Evolutionary conservation across 2,113 vertebrate genomes (phyloP).

Genomic region (Arizona elegans): DNA sequence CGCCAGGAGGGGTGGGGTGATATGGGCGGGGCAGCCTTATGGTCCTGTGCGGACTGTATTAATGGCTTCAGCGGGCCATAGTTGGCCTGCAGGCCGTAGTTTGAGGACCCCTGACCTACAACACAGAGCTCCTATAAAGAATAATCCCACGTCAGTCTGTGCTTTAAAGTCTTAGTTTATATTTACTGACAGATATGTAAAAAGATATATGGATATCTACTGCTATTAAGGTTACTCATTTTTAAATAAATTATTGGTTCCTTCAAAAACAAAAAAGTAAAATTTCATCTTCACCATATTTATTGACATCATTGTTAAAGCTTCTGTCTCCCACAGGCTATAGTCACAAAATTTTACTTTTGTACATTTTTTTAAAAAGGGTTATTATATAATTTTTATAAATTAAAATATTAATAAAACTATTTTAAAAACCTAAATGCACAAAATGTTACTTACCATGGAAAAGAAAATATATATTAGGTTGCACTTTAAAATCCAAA

Average conservation of each 20-base stretch:
- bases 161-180: not conserved
- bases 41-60: too few species aligned
- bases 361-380: not conserved
- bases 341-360: not conserved
- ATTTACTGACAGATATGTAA: not conserved
- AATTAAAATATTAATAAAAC: not conserved
- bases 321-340: not conserved
- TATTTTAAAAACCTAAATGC: not conserved
- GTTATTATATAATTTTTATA: not conserved
- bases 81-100: too few species aligned
- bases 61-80: too few species aligned
- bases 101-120: not conserved
- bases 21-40: too few species aligned
- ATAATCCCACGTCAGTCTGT: not conserved
- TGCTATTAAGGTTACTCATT: not conserved
- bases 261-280: not conserved
- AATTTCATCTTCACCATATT: not conserved
- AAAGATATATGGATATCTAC: not conserved
- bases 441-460: not conserved
- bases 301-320: not conserved
- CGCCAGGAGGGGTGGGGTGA: too few species aligned
- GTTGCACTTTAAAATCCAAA: slow-evolving; percentile 57
- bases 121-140: not conserved
- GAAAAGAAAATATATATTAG: not conserved
- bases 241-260: not conserved